Conservation (phyloP, 2,888 invertebrate genomes). For the Torymus auratus region DNA sequence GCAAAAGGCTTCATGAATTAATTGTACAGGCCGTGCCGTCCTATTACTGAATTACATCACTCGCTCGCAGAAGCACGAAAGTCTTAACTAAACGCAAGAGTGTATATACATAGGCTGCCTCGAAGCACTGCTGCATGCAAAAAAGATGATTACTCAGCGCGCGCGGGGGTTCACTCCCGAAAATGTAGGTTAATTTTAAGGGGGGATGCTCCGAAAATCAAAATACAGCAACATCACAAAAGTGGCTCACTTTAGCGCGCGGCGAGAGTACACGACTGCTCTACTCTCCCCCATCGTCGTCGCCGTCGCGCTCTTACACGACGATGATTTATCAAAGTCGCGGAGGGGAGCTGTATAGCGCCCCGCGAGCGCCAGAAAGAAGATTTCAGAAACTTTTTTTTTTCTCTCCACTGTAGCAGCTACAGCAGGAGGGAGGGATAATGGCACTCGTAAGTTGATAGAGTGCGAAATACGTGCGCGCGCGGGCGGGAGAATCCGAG, state of each 20-base stretch:
- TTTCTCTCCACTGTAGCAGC: slow-evolving; percentile 9
- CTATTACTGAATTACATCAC: too few relatives aligned
- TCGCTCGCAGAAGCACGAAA: too few relatives aligned
- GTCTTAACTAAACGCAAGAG: too few relatives aligned
- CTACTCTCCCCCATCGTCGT: too few relatives aligned
- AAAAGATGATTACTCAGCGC: slow-evolving; percentile 19
- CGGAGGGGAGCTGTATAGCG: slow-evolving; percentile 1
- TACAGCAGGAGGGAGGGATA: slow-evolving; percentile 6
- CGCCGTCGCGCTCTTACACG: neutral
- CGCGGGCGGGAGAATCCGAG: slow-evolving; percentile 41
- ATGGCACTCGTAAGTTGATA: slow-evolving; percentile 53
- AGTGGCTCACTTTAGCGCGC: slow-evolving; percentile 42
- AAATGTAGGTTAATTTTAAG: slow-evolving; percentile 56
- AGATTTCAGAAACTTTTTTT: slow-evolving; percentile 43
- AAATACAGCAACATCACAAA: slow-evolving; percentile 36
- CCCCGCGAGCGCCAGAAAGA: slow-evolving; percentile 5
- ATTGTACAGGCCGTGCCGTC: too few relatives aligned
- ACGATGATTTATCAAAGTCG: slow-evolving; percentile 56
- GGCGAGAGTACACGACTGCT: neutral
- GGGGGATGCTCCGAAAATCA: slow-evolving; percentile 45
- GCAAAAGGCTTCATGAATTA: too few relatives aligned
- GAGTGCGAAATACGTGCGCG: slow-evolving; percentile 52
- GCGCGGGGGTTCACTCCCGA: neutral
- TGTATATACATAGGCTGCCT: too few relatives aligned
- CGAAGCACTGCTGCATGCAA: neutral